A percentile compares a stretch with the other conserved stretches of the same genome.
These are phyloP conservation scores for Andrena haemorrhoa DNA, from an alignment of 2,888 invertebrate genomes.

Conservation along the genomic window DNA sequence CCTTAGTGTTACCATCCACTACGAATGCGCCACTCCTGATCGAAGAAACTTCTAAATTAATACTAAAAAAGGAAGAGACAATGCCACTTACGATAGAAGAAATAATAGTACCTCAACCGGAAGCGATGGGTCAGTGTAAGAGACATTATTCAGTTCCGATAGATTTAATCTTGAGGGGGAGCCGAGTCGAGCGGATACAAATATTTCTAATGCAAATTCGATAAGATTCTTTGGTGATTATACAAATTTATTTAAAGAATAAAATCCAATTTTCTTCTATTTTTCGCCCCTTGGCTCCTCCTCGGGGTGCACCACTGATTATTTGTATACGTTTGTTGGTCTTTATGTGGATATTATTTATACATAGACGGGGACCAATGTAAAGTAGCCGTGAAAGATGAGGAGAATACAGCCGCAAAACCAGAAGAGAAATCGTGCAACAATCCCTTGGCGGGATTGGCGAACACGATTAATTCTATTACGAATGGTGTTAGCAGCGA, in stretches of 20 bases:
- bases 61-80: conserved; percentile 75
- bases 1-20: conserved; percentile 76
- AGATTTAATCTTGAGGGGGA: not conserved
- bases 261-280: too few relatives aligned
- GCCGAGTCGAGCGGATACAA: too few relatives aligned
- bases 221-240: too few relatives aligned
- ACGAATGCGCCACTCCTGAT: conserved; percentile 60
- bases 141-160: not conserved
- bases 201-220: too few relatives aligned
- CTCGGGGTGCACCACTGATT: too few relatives aligned
- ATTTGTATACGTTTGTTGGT: not conserved
- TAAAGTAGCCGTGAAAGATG: conserved; percentile 77
- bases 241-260: too few relatives aligned
- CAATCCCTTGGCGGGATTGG: conserved; percentile 82
- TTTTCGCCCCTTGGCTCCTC: too few relatives aligned
- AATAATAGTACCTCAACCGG: conserved; percentile 52
- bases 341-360: not conserved
- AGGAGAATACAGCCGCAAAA: conserved; percentile 75
- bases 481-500: conserved; percentile 80
- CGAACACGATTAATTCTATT: conserved; percentile 83
- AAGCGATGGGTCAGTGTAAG: conserved; percentile 57
- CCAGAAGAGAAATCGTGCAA: conserved; percentile 82
- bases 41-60: conserved; percentile 70
- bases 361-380: conserved; percentile 74
- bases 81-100: conserved; percentile 65